These are phyloP conservation scores for Geodia barretti DNA, from an alignment of 37 sponge, comb jelly and placozoan species.

Conservation along the genomic window DNA sequence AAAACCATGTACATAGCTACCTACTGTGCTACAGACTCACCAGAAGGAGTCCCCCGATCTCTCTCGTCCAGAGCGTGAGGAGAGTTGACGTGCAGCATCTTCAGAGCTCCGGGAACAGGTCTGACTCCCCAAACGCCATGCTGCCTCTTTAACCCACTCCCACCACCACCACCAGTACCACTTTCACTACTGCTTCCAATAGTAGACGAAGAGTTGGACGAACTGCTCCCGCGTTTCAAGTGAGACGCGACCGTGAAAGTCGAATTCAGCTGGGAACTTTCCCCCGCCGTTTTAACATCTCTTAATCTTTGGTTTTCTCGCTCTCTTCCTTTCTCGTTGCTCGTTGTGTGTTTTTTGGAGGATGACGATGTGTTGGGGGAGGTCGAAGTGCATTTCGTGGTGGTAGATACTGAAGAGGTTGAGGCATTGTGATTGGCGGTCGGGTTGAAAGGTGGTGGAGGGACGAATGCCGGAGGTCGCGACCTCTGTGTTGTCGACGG, in stretches of 20 bases:
- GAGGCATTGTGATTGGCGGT: background rate
- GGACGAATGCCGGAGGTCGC: slow-evolving; percentile 1
- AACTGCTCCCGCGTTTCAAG: too few species aligned
- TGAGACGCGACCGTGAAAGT: background rate
- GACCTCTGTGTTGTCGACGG: slow-evolving; percentile 1
- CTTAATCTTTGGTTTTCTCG: too few species aligned
- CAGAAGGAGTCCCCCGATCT: background rate
- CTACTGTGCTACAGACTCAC: background rate
- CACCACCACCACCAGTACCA: background rate
- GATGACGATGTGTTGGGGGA: background rate
- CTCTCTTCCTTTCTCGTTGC: background rate
- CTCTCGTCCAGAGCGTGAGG: slow-evolving; percentile 9
- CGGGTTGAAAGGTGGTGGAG: background rate
- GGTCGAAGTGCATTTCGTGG: background rate
- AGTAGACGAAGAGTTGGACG: background rate
- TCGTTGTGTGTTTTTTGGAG: background rate
- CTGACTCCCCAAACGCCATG: background rate
- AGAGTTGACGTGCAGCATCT: background rate
- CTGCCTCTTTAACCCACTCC: background rate
- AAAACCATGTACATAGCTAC: background rate
- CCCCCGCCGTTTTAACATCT: too few species aligned
- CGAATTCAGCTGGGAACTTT: background rate
- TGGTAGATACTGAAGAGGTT: background rate
- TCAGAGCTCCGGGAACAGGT: background rate
- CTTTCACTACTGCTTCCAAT: background rate